Evolutionary conservation across 2,888 invertebrate species (phyloP).

Genomic region (Leptogaster cylindrica): DNA sequence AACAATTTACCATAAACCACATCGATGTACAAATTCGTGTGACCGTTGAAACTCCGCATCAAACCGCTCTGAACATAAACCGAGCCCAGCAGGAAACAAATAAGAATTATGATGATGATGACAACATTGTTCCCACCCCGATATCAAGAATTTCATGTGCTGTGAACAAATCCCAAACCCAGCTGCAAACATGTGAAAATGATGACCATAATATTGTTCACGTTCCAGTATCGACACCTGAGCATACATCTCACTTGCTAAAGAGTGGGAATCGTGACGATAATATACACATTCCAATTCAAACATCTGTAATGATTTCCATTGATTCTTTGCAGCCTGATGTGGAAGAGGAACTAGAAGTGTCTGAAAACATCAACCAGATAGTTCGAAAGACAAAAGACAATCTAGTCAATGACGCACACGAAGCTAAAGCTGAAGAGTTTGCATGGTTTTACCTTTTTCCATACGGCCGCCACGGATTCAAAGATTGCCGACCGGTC

Average conservation of each 20-base stretch:
- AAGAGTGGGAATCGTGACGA: too few species aligned
- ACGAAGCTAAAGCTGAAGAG: conserved; percentile 40
- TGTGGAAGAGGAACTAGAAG: not conserved
- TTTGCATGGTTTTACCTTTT: conserved; percentile 36
- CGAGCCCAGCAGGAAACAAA: too few species aligned
- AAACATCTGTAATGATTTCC: conserved; percentile 26
- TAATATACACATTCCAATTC: conserved; percentile 8
- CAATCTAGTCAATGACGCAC: conserved; percentile 25
- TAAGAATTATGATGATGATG: too few species aligned
- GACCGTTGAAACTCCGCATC: not conserved
- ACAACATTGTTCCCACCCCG: too few species aligned
- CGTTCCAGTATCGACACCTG: too few species aligned
- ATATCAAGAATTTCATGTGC: too few species aligned
- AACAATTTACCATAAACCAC: conserved; percentile 3
- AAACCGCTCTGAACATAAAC: too few species aligned
- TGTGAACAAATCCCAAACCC: too few species aligned
- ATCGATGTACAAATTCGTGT: not conserved
- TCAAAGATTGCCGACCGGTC: conserved; percentile 18
- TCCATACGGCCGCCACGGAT: conserved; percentile 36
- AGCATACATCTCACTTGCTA: not conserved
- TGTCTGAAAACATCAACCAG: conserved; percentile 22
- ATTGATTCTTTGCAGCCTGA: conserved; percentile 13
- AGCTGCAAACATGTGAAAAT: too few species aligned
- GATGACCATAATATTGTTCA: too few species aligned
- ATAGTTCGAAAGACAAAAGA: conserved; percentile 28